phyloP scores from a whole-genome alignment of 2,888 invertebrate species.

The Agrochola litura region DNA sequence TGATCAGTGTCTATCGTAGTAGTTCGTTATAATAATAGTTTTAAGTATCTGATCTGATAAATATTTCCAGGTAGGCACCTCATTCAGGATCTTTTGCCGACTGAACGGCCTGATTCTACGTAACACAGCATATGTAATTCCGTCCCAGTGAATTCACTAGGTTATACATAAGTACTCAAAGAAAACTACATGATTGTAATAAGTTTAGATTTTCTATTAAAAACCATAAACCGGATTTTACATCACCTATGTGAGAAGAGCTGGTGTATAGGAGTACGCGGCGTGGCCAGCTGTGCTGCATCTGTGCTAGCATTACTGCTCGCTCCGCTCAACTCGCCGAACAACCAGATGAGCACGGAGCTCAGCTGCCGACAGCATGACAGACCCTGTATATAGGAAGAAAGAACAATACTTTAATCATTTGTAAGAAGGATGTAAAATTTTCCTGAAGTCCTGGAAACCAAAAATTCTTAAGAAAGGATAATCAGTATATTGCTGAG shows the following conservation, averaged over 20 bases:
- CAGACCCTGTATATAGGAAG: conserved; percentile 81
- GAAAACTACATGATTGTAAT: background rate
- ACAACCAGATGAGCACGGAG: conserved; percentile 91
- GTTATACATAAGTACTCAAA: background rate
- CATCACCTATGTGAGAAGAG: conserved; percentile 84
- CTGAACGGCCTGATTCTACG: background rate
- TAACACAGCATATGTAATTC: background rate
- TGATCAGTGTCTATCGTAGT: background rate
- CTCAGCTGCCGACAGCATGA: conserved; percentile 91
- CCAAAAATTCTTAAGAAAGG: too few relatives aligned
- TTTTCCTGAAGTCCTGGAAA: too few relatives aligned
- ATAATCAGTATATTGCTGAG: too few relatives aligned
- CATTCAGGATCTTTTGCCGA: background rate
- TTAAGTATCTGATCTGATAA: background rate
- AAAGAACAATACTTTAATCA: background rate
- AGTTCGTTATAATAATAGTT: background rate
- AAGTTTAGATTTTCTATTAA: background rate
- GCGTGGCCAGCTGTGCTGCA: conserved; percentile 41
- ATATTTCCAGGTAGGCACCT: background rate
- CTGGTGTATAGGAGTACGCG: conserved; percentile 79
- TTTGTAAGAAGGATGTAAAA: too few relatives aligned
- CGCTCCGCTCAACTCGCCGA: conserved; percentile 82
- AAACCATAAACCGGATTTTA: background rate
- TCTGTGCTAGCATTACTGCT: conserved; percentile 53
- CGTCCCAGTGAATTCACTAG: background rate